Conservation (phyloP, 2,797 vertebrate species). For the Nothura maculosa region DNA sequence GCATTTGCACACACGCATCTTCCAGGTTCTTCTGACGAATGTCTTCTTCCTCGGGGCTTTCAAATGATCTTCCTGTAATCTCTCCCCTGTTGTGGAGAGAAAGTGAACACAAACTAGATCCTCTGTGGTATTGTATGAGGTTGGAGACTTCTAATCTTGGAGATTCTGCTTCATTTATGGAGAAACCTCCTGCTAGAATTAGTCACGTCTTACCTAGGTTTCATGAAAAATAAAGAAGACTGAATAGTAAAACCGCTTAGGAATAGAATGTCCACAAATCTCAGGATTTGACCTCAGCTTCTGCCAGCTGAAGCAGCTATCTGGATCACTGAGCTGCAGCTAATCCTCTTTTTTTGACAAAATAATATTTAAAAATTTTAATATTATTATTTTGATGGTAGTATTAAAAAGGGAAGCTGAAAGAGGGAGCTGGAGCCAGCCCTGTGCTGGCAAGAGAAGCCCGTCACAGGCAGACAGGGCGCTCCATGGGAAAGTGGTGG, state of each 20-base stretch:
- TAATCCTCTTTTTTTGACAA: neutral
- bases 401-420: neutral
- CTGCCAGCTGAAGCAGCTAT: neutral
- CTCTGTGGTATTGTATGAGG: neutral
- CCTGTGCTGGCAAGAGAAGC: neutral
- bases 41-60: neutral
- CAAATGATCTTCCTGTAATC: neutral
- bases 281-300: neutral
- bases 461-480: neutral
- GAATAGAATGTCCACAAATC: neutral
- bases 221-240: neutral
- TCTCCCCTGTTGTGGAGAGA: neutral
- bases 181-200: neutral
- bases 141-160: neutral
- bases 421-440: neutral
- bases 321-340: neutral
- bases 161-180: neutral
- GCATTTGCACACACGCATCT: conserved; percentile 25
- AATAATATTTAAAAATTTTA: neutral
- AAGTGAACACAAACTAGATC: neutral
- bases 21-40: neutral
- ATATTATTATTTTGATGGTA: neutral
- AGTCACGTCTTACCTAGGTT: accelerated
- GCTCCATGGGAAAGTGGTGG: accelerated
- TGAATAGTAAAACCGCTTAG: neutral